Conservation (phyloP, 2,888 invertebrate species). For the Archaeoteleia sp. region DNA sequence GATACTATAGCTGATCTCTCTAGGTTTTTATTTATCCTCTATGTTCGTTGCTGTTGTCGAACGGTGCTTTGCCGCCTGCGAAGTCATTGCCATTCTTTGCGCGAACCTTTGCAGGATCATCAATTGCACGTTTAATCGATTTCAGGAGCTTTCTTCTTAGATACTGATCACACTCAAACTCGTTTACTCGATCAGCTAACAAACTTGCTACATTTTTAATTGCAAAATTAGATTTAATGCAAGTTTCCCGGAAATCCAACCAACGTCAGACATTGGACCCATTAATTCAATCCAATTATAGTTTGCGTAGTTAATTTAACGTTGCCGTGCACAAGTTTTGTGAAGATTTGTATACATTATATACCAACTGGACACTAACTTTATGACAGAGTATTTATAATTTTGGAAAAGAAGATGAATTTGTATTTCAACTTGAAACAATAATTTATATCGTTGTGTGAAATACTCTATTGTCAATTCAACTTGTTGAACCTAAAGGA, state of each 20-base stretch:
- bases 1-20: too few species aligned
- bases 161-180: neutral
- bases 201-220: neutral
- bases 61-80: too few species aligned
- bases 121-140: neutral
- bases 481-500: too few species aligned
- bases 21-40: too few species aligned
- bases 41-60: too few species aligned
- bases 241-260: neutral
- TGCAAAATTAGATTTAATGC: neutral
- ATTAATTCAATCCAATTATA: neutral
- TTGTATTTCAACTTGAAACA: neutral
- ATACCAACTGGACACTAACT: neutral
- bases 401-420: neutral
- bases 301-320: neutral
- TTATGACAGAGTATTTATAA: neutral
- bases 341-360: too few species aligned
- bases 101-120: neutral
- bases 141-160: neutral
- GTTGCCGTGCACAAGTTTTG: neutral
- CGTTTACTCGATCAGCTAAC: neutral
- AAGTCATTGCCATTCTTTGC: constrained; percentile 36
- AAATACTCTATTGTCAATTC: too few species aligned
- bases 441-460: too few species aligned
- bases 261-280: neutral